Percentiles rank a stretch among this genome's conserved stretches.
phyloP scores from a whole-genome alignment of 1,140 invertebrate species.

The Notospermus geniculatus region DNA sequence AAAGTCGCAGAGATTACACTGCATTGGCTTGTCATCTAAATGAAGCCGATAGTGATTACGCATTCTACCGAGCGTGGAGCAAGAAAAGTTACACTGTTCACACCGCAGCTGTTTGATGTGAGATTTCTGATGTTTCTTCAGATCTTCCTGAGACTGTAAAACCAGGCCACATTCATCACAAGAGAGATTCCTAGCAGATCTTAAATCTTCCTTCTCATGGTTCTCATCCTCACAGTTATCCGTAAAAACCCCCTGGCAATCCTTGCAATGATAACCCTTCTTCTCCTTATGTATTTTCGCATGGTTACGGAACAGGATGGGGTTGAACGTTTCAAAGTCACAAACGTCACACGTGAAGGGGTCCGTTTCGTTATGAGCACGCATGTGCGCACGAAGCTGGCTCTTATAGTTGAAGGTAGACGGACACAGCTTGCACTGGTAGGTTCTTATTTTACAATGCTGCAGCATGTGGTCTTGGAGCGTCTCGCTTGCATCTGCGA shows the following conservation, averaged over 20 bases:
- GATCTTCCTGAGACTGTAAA: constrained; percentile 18
- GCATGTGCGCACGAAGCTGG: constrained; percentile 52
- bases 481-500: constrained; percentile 41
- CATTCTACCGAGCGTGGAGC: constrained; percentile 22
- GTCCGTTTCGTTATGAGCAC: constrained; percentile 47
- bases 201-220: constrained; percentile 30
- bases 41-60: constrained; percentile 20
- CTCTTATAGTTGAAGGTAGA: constrained; percentile 52
- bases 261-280: constrained; percentile 28
- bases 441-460: constrained; percentile 51
- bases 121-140: constrained; percentile 23
- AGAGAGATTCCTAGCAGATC: constrained; percentile 16
- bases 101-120: constrained; percentile 24
- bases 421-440: constrained; percentile 49
- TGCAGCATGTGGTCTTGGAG: constrained; percentile 53
- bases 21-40: constrained; percentile 21
- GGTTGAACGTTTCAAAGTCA: constrained; percentile 43
- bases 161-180: constrained; percentile 27
- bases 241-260: constrained; percentile 34
- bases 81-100: constrained; percentile 21
- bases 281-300: constrained; percentile 31
- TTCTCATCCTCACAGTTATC: constrained; percentile 29
- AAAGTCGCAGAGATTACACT: constrained; percentile 53
- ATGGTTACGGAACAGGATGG: constrained; percentile 37
- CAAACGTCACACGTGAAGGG: constrained; percentile 45